Conservation (phyloP, 2,113 vertebrate species). For the Chaetodon trifascialis region DNA sequence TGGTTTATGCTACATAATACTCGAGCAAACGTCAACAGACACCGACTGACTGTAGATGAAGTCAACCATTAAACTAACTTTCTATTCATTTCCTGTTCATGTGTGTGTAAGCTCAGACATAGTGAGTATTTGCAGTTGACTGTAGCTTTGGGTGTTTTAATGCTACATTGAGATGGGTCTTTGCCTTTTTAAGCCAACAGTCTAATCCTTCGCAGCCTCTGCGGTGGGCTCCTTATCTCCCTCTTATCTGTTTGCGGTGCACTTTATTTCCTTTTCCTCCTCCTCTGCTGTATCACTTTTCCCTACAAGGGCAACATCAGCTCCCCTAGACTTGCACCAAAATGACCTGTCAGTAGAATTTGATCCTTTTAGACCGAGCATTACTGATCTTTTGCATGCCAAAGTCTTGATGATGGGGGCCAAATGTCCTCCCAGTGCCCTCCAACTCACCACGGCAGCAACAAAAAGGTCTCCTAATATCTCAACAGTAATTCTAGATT, state of each 20-base stretch:
- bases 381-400: slow-evolving; percentile 72
- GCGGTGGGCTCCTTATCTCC: slow-evolving; percentile 63
- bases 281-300: slow-evolving; percentile 79
- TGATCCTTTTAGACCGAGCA: slow-evolving; percentile 79
- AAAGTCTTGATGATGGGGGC: slow-evolving; percentile 69
- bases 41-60: neutral
- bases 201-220: slow-evolving; percentile 47
- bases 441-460: slow-evolving; percentile 73
- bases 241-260: slow-evolving; percentile 76
- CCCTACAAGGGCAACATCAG: slow-evolving; percentile 75
- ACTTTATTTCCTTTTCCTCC: slow-evolving; percentile 72
- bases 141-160: slow-evolving; percentile 39
- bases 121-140: slow-evolving; percentile 6
- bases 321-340: slow-evolving; percentile 70
- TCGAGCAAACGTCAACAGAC: slow-evolving; percentile 20
- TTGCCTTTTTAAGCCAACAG: slow-evolving; percentile 36
- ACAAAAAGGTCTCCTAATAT: slow-evolving; percentile 73
- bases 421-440: slow-evolving; percentile 75
- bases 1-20: slow-evolving; percentile 5
- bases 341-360: slow-evolving; percentile 83
- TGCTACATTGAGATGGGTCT: slow-evolving; percentile 38
- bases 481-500: slow-evolving; percentile 78
- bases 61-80: neutral
- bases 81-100: slow-evolving; percentile 8
- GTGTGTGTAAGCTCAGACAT: neutral